phyloP scores from a whole-genome alignment of 1,140 invertebrate genomes.

The roundworm (Caenorhabditis elegans) region DNA sequence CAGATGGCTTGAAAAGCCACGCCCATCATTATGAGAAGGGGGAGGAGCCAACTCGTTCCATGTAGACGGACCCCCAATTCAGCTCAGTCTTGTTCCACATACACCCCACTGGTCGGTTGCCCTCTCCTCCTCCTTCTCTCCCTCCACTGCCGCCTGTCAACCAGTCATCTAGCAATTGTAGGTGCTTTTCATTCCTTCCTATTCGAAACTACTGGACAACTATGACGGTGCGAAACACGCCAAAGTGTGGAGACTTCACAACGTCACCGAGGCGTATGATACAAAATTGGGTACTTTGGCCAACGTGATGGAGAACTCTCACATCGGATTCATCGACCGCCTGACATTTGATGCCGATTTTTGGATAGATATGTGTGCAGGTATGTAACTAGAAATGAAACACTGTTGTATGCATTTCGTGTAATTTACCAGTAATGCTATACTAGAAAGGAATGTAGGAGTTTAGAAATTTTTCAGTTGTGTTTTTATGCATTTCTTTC shows the following conservation, averaged over 20 bases:
- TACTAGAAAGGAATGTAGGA: no score
- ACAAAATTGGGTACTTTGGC: not conserved
- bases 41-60: not conserved
- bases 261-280: slow-evolving; percentile 13
- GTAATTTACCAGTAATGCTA: no score
- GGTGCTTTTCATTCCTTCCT: slow-evolving; percentile 20
- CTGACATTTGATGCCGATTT: not conserved
- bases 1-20: not conserved
- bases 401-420: no score
- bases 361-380: slow-evolving; percentile 1
- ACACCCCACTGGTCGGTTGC: slow-evolving; percentile 9
- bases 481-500: not conserved
- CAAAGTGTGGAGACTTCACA: slow-evolving; percentile 16
- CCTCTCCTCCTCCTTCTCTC: not conserved
- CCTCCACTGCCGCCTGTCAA: not conserved
- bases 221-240: slow-evolving; percentile 13
- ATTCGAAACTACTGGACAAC: not conserved
- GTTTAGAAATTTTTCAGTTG: no score
- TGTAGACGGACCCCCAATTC: not conserved
- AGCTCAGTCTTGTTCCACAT: not conserved
- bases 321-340: slow-evolving; percentile 5
- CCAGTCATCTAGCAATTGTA: slow-evolving; percentile 12
- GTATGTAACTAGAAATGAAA: no score
- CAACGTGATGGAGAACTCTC: slow-evolving; percentile 6
- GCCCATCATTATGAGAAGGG: not conserved